Evolutionary conservation across 2,888 invertebrate genomes (phyloP), one percentile per base, ranked within the genome.

Genomic region (Synergus japonicus): DNA sequence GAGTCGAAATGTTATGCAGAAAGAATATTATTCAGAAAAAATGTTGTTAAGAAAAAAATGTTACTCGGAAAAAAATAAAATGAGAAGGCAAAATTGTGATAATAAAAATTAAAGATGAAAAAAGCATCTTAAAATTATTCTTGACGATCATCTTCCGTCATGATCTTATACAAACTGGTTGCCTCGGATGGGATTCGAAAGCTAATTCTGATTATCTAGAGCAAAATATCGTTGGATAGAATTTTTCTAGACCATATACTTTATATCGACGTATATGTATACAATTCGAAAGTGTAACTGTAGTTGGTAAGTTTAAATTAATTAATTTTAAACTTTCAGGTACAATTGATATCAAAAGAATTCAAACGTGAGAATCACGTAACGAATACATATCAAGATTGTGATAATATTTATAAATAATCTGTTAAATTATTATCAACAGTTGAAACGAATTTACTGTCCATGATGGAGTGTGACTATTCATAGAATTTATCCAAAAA

Each of bases 361-460:
- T 37, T 49, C 22, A 54, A 73, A 73, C 73, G 73, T 54, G 29
- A 54, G 49, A 46, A 10, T 37, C 37, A 22, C 37, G 54, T 78
- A 67, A 81, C 79, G 77, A 81, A 82, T 82, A 82, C 81, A 83
- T 81, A 83, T 82, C 81, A 44, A 82, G 60, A 82, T 81, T 82
- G 83, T 81, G 82, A 81, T 82, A 79, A 80, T 81, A 80, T 78
- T 54, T 54, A 73, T 73, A 73, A 73, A 54, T 37, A 37, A 54
- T 73, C 15, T 73, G 37, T 73, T 73, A 73, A 73, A 73, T 69
- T 69, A 73, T 37, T 41, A 54, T 73, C 49, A 73, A n/a, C 54
- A 73, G 29, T 49, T 49, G 15, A 69, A 69, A 54, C 49, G 49
- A 69, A 49, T 69, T 49, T 69, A 69, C 29, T 69, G n/a, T 37